Conservation (phyloP, 2,797 vertebrate species). For the Etheostoma perlongum region DNA sequence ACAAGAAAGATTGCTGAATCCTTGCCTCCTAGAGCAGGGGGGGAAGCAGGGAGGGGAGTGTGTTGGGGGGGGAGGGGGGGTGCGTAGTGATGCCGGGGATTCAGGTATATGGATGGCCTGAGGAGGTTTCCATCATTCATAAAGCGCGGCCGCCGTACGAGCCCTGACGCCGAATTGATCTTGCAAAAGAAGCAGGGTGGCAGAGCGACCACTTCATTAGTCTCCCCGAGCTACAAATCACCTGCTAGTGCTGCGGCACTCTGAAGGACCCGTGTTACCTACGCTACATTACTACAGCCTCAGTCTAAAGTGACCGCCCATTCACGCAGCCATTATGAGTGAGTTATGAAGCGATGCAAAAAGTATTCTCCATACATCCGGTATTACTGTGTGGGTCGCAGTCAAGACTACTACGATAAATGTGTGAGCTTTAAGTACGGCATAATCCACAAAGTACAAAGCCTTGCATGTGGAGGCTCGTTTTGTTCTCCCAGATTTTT, state of each 20-base stretch:
- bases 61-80: constrained; percentile 42
- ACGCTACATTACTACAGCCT: constrained; percentile 67
- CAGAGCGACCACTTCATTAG: constrained; percentile 90
- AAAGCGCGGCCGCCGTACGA: constrained; percentile 80
- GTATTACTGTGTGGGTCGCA: constrained; percentile 52
- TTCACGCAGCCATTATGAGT: constrained; percentile 77
- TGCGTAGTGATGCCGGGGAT: constrained; percentile 69
- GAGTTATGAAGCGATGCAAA: constrained; percentile 75
- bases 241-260: constrained; percentile 76
- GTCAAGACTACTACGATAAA: constrained; percentile 52
- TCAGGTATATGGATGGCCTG: constrained; percentile 87
- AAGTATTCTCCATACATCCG: constrained; percentile 64
- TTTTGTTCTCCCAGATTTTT: constrained; percentile 3
- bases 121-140: constrained; percentile 91
- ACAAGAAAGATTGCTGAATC: constrained; percentile 87
- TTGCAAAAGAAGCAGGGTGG: constrained; percentile 90
- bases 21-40: constrained; percentile 81
- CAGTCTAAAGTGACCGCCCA: constrained; percentile 70
- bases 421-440: constrained; percentile 51
- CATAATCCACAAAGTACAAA: constrained; percentile 44
- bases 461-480: constrained; percentile 20
- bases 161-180: constrained; percentile 87
- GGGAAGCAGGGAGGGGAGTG: neutral
- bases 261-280: constrained; percentile 71
- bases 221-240: constrained; percentile 88